phyloP scores from a whole-genome alignment of 23 tunicate species.

The Botrylloides violaceus region DNA sequence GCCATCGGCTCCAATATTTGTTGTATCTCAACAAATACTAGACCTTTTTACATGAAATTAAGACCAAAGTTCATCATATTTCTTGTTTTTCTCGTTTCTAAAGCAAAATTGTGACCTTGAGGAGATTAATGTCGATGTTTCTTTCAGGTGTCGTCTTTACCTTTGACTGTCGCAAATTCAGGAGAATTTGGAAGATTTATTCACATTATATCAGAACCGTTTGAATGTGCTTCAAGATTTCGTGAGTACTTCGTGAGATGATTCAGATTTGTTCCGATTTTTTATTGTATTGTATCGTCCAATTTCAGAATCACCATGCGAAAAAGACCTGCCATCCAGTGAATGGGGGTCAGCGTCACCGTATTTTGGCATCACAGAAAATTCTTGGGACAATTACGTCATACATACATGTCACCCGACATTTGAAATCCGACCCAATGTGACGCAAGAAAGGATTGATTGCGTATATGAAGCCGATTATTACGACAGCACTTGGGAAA shows the following conservation, averaged over 20 bases:
- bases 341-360: constrained; percentile 31
- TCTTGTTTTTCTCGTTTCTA: too few species aligned
- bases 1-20: too few species aligned
- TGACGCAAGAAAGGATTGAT: constrained; percentile 29
- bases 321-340: constrained; percentile 12
- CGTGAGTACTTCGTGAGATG: not conserved
- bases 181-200: constrained; percentile 5
- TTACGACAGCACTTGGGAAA: constrained; percentile 50
- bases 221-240: not conserved
- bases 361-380: constrained; percentile 18
- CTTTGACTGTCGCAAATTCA: not conserved
- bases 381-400: constrained; percentile 29
- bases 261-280: not conserved
- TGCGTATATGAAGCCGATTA: constrained; percentile 66
- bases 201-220: constrained; percentile 7
- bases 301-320: constrained; percentile 40
- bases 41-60: too few species aligned
- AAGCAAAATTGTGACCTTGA: too few species aligned
- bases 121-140: too few species aligned
- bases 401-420: constrained; percentile 44
- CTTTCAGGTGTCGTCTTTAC: constrained; percentile 5
- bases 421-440: constrained; percentile 27
- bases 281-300: not conserved
- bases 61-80: too few species aligned
- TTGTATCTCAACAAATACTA: too few species aligned